Base-by-base conservation (phyloP, 1,140 invertebrate genomes). In the Druon quercuslanigerum region DNA sequence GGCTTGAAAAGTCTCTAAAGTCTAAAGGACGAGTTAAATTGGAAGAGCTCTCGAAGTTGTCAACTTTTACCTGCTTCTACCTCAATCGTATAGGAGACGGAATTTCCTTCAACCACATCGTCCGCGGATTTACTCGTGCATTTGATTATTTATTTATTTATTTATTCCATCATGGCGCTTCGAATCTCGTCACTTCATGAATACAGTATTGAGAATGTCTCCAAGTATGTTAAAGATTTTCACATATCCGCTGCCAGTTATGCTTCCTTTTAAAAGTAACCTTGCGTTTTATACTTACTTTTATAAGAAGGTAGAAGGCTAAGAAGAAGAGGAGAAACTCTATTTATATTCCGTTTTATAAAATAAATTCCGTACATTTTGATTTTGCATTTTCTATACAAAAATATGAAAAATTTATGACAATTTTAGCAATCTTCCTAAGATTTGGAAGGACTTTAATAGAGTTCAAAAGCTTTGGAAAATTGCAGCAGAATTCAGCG, bases 31-130 rank as follows among this genome's bases (percentile, higher is more conserved):
- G 83, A 88, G 84, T 87, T 90, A 90, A 90, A 91, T 90, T 90
- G 88, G 90, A 89, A 89, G 87, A 87, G 83, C 87, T 88, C 86
- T 90, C 85, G 82, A 89, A 90, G 84, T 90, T 89, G 89, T 90
- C 88, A 90, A 90, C 83, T 86, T 86, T 85, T 83, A 77, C 83
- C 74, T 80, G 81, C 82, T 78, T 60, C 75, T 50, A 25, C 60
- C 9, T 74, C 50, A 40, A 25, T 74, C 57, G 71, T 79, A 72
- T 72, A 33, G 71, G 46, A 75, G 19, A 73, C 52, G 54, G 33
- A 73, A 17, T 40, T 25, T 13, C 51, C 40, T 73, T 52, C 40
- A 19, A 51, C 14, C 72, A 9, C 11, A 46, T 51, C 71, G 17
- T 12, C 46, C 72, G 73, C 66, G 71, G 76, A 77, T 66, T 66